phyloP scores from a whole-genome alignment of 1,140 invertebrate species.

The Drosophila sp. region DNA sequence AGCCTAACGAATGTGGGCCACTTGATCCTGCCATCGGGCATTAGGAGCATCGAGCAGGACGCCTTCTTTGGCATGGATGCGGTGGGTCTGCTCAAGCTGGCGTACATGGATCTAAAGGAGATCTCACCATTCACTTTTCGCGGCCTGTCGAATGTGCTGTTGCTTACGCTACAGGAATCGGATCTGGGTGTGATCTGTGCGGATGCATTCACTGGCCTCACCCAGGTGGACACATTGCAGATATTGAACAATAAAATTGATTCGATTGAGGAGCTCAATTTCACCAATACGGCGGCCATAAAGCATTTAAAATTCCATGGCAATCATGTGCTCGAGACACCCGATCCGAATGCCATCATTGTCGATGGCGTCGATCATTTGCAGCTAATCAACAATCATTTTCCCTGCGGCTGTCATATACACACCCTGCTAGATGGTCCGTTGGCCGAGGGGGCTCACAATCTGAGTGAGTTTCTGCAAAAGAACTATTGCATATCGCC shows the following conservation, averaged over 20 bases:
- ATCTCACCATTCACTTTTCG: conserved; percentile 89
- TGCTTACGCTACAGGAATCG: conserved; percentile 90
- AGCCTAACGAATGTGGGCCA: conserved; percentile 90
- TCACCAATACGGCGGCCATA: conserved; percentile 88
- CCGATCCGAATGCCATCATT: conserved; percentile 86
- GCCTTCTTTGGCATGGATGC: conserved; percentile 91
- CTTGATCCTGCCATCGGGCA: conserved; percentile 90
- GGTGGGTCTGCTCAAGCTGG: conserved; percentile 89
- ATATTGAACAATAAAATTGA: conserved; percentile 93
- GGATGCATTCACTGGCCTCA: conserved; percentile 89
- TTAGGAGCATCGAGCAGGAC: conserved; percentile 89
- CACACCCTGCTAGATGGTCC: conserved; percentile 89
- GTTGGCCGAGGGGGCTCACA: conserved; percentile 86
- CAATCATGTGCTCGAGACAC: conserved; percentile 91
- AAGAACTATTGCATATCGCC: conserved; percentile 93
- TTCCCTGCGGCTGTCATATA: conserved; percentile 92
- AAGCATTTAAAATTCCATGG: conserved; percentile 88
- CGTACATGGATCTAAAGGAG: conserved; percentile 91
- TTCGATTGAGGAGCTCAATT: conserved; percentile 88
- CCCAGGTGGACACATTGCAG: conserved; percentile 88
- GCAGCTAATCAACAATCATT: conserved; percentile 89
- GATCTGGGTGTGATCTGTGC: conserved; percentile 89
- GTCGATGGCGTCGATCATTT: conserved; percentile 87
- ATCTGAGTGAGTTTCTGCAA: conserved; percentile 87
- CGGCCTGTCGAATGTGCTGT: conserved; percentile 89